A percentile compares a stretch with the other conserved stretches of the same genome.
Conservation (phyloP, 2,797 vertebrate genomes). For the Anas georgica region DNA sequence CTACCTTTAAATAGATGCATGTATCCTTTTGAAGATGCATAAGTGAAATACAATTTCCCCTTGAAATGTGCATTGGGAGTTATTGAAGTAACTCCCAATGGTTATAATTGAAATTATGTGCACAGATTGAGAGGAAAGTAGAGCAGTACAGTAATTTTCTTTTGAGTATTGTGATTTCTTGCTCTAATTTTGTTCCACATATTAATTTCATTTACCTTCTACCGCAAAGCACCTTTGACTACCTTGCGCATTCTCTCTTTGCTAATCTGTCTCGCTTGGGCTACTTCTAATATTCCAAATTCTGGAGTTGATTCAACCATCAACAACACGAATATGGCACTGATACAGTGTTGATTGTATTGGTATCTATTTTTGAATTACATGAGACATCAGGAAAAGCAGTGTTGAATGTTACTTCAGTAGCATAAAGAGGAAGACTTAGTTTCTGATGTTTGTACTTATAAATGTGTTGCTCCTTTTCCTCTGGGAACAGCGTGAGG, state of each 20-base stretch:
- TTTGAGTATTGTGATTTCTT: conserved; percentile 60
- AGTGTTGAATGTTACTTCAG: neutral
- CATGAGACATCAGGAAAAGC: neutral
- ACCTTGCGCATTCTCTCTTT: neutral
- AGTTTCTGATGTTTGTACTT: neutral
- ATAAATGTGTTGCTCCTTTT: neutral
- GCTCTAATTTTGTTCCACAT: conserved; percentile 53
- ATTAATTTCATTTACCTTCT: conserved; percentile 56
- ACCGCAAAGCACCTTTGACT: conserved; percentile 35
- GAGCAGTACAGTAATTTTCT: conserved; percentile 51
- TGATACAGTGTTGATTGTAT: neutral
- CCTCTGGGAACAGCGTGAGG: neutral
- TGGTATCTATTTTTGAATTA: neutral
- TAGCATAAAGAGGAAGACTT: neutral
- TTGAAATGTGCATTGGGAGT: conserved; percentile 17
- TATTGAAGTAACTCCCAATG: neutral
- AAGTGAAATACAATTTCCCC: conserved; percentile 14
- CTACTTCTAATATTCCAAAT: conserved; percentile 9
- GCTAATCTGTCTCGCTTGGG: neutral
- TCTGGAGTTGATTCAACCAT: conserved; percentile 16
- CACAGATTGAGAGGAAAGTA: conserved; percentile 55
- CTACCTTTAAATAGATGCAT: neutral
- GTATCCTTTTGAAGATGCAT: neutral
- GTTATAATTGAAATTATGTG: conserved; percentile 43
- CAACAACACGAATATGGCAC: neutral